A percentile compares a stretch with the other conserved stretches of the same genome.
These are phyloP conservation scores for Rotaria sp. DNA, from an alignment of 2,888 invertebrate genomes.

Conservation along the genomic window DNA sequence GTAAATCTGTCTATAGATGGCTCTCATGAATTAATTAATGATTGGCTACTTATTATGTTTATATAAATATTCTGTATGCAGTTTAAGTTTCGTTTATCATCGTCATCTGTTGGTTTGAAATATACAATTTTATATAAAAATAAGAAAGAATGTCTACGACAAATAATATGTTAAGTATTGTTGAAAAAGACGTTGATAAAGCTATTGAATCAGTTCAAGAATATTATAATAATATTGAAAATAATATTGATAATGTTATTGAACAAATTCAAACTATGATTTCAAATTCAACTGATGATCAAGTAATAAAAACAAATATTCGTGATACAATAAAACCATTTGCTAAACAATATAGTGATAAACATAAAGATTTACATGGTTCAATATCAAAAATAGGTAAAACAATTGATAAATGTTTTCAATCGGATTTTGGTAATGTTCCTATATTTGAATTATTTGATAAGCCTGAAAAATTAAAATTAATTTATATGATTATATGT, in stretches of 20 bases:
- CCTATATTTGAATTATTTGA: conserved; percentile 35
- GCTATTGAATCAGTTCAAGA: conserved; percentile 34
- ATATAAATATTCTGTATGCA: too few relatives aligned
- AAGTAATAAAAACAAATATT: neutral
- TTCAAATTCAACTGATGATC: neutral
- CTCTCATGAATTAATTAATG: neutral
- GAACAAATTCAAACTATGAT: neutral
- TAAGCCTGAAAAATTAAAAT: conserved; percentile 31
- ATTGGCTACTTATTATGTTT: neutral
- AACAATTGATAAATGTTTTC: conserved; percentile 39
- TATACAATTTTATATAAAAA: too few relatives aligned
- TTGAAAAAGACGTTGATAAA: conserved; percentile 40
- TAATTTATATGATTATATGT: conserved; percentile 36
- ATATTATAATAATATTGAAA: neutral
- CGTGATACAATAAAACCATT: conserved; percentile 30
- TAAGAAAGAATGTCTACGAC: neutral
- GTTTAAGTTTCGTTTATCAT: too few relatives aligned
- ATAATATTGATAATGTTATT: neutral
- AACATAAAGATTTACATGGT: conserved; percentile 40
- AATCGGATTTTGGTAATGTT: conserved; percentile 37
- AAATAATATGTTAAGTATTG: neutral
- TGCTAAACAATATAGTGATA: conserved; percentile 35
- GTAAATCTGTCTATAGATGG: neutral
- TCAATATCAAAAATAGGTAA: conserved; percentile 40
- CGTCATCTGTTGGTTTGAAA: too few relatives aligned